Evolutionary conservation across 2,888 invertebrate genomes (phyloP).

Genomic region (Tillus elongatus): DNA sequence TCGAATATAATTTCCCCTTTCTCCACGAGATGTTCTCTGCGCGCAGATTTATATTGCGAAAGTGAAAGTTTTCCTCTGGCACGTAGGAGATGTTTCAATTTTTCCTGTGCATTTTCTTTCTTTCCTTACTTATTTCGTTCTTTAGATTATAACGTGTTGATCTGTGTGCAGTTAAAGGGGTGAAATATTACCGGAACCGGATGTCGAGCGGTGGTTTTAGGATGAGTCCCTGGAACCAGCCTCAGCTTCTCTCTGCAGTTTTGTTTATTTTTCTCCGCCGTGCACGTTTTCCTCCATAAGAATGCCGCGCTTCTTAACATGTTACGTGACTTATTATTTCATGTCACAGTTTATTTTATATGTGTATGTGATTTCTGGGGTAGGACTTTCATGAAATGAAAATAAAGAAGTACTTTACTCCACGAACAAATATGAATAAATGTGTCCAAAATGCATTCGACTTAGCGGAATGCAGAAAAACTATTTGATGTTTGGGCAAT

Average conservation of each 20-base stretch:
- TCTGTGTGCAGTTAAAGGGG: slow-evolving; percentile 31
- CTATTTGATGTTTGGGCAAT: too few species aligned
- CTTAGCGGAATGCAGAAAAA: too few species aligned
- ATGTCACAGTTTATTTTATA: too few species aligned
- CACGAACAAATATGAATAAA: too few species aligned
- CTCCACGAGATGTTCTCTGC: not conserved
- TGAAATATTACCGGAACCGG: slow-evolving; percentile 36
- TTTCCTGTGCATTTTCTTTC: not conserved
- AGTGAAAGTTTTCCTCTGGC: not conserved
- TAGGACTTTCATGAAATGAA: not conserved
- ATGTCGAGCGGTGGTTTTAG: slow-evolving; percentile 23
- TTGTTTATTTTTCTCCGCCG: not conserved
- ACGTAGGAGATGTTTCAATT: slow-evolving; percentile 4
- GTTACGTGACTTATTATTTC: too few species aligned
- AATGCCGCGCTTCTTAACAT: too few species aligned
- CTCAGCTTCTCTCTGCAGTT: not conserved
- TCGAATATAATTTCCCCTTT: slow-evolving; percentile 15
- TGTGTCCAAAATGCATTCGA: too few species aligned
- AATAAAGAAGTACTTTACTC: too few species aligned
- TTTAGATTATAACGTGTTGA: slow-evolving; percentile 31
- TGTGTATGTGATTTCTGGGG: too few species aligned
- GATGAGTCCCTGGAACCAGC: not conserved
- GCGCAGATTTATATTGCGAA: not conserved
- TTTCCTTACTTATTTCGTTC: slow-evolving; percentile 8
- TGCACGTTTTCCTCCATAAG: too few species aligned